Base-by-base conservation (phyloP, 1,140 invertebrate species). In the Whitmania pigra region DNA sequence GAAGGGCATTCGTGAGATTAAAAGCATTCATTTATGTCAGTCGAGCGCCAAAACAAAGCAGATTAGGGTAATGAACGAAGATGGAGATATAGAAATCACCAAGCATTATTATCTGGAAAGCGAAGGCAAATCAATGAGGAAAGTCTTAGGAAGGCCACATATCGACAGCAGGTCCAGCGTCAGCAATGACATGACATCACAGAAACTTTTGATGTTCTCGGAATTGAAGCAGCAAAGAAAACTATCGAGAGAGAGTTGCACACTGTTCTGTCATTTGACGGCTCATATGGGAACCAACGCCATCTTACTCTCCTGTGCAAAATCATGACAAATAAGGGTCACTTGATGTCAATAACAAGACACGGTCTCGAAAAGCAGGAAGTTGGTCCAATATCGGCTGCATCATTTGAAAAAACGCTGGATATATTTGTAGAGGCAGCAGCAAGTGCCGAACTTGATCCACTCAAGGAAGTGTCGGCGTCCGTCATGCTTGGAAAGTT, bases 231-330 rank as follows among this genome's bases (percentile, higher is more conserved):
- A 83, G 96, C 99, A 5, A 88, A 97, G 78, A 99, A 99, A 82
- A 93, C 94, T 0, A 94, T 99, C 0, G 97, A 99, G 80, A 96
- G 96, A 79, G 97, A 99, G 87, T 98, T 99, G 93, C 97, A 97
- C 77, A 90, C 93, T 80, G 97, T 99, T 31, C 87, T 99, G 77
- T 92, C 94, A 79, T 99, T 99, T 84, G 98, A 99, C 78, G 96
- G 97, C 78, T 88, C 97, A 31, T 99, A 99, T 84, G 97, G 99
- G 77, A 99, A 99, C 85, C 99, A 99, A 81, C 89, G 97, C 40
- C 97, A 99, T 85, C 87, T 99, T 80, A 94, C 96, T 11, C 87
- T 99, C 31, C 31, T 36, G 31, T 36, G 31, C 6, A 6, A 36
- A 36, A 36, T 36, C 31, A 36, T 36, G 31, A 36, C 31, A 36